Evolutionary conservation across 2,797 vertebrate species (phyloP), one percentile per base, ranked within the genome.

Genomic region (Parambassis ranga): DNA sequence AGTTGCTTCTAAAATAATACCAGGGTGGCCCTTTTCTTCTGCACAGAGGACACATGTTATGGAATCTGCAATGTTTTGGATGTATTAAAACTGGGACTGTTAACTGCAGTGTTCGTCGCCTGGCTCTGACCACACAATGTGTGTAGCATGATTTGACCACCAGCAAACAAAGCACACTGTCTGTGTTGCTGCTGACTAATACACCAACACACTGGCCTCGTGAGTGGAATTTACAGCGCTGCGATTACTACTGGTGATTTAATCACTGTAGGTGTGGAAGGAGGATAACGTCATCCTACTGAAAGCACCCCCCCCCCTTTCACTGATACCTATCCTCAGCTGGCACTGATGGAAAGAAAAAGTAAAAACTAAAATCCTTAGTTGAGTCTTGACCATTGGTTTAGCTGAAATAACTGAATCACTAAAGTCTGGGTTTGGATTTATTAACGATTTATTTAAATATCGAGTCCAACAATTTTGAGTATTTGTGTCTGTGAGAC

Each of bases 231-330:
- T n/a, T n/a, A n/a, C n/a, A n/a, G n/a, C n/a, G n/a, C n/a, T 43
- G 27, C 5, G n/a, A n/a, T 69, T 19, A 31, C 50, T 56, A 30
- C 31, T 48, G 44, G 20, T 80, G 81, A 86, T 63, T 20, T 84
- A 79, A 87, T 75, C 52, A 6, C 19, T 37, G 37, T 31, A 69
- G 50, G 64, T 61, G 57, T 64, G 69, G 49, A 61, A 7, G 16
- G 16, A 53, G 48, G 30, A 73, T 70, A 62, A 75, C 38, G 18
- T 76, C 68, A 72, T 67, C 65, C 28, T 43, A 15, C 32, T 55
- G 64, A 41, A 72, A 56, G 62, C 59, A 65, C 35, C 35, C 30
- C 38, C 60, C n/a, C n/a, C 28, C 11, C 23, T 51, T 58, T 55
- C 19, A 44, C 53, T 64, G 31, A 75, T 46, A 51, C 32, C 24